Evolutionary conservation across 1,140 invertebrate species (phyloP), one percentile per base, ranked within the genome.

Genomic region (Hyles vespertilio): DNA sequence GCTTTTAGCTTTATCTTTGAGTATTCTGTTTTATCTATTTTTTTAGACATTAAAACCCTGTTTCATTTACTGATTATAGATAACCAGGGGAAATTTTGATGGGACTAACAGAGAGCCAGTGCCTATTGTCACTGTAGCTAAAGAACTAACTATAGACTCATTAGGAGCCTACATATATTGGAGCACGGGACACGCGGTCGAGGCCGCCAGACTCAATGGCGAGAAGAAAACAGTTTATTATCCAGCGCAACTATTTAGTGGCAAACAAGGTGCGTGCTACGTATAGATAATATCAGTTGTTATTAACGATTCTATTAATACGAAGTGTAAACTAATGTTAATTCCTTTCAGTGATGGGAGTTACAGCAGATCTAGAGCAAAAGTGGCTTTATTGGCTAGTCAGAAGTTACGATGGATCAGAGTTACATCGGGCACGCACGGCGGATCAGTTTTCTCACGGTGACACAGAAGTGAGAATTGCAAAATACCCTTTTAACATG

Each of bases 151-250:
- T 12, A 92, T 98, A 32, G 97, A 98, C 79, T 93, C 96, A 0
- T 66, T 94, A 3, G 92, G 93, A 65, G 97, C 95, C 0, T 94
- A 94, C 65, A 89, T 98, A 12, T 97, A 98, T 74, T 98, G 96
- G 94, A 95, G 95, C 6, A 98, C 96, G 0, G 93, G 92, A 0
- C 93, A 95, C 63, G 93, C 94, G 0, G 92, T 98, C 0, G 94
- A 96, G 86, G 93, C 94, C 43, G 92, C 95, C 0, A 89, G 92
- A 47, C 85, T 97, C 0, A 96, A 96, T 83, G 96, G 95, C 0
- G 93, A 93, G 65, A 92, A 95, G 57, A 91, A 92, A 66, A 90
- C 92, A 49, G 91, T 92, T 44, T 95, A 96, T 76, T 94, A 95
- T 81, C 91, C 92, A 50, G 92, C 94, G 45, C 92, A 93, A 65